Evolutionary conservation across 2,888 invertebrate genomes (phyloP), one percentile per base, ranked within the genome.

Genomic region (Caenorhabditis doughertyi): DNA sequence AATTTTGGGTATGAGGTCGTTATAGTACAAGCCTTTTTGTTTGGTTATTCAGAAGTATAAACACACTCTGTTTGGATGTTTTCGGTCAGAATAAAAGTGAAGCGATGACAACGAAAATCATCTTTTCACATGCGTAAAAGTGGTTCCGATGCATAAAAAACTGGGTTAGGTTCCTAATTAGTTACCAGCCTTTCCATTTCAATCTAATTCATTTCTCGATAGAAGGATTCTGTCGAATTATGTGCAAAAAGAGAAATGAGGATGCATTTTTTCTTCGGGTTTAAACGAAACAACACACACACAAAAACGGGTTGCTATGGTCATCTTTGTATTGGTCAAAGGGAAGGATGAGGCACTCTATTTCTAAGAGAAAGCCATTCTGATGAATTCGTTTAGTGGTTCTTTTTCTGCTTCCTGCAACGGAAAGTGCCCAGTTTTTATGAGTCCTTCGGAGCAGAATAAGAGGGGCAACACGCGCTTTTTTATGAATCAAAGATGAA

Each of bases 111-210:
- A 51, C 56, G 72, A 53, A 49, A 65, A 65, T 51, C 29, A 49
- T 49, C 62, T 47, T 62, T 13, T 7, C 3, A 27, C n/a, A 64
- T 21, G 49, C 65, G 51, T 49, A 21, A 51, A 65, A 65, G 65
- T 51, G 47, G 65, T 65, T 65, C 21, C 29, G 21, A 51, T 9
- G 23, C 21, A 68, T 55, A 42, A 42, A 74, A 56, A 77, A 68
- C 68, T 77, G 62, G 77, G 77, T 77, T 68, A 68, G 68, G 68
- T 77, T 68, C 21, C 62, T 77, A 77, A 77, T 77, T 77, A 77
- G 68, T 68, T 67, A 76, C 76, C 60, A 68, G 8, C 35, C 29
- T 29, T 13, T n/a, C 21, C 47, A 32, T 51, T 51, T 35, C 51
- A 51, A 65, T 65, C 60, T 27, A 62, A 72, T 47, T 51, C 51